Conservation (phyloP, 1,140 invertebrate species). For the Drosophila paulistorum region DNA sequence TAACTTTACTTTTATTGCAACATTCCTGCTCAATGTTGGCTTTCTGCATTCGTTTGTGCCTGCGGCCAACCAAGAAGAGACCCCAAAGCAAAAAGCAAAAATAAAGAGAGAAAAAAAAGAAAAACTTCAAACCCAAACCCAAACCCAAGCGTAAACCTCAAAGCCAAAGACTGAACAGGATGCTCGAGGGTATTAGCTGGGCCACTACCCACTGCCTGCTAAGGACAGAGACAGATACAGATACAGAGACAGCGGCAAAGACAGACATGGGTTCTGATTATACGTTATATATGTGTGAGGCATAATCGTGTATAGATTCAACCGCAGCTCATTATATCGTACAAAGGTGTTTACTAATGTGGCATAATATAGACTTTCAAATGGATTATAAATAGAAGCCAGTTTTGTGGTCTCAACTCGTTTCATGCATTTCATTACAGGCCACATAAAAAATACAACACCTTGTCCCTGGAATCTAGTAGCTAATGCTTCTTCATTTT, state of each 20-base stretch:
- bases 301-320: not conserved
- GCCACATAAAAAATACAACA: too few species aligned
- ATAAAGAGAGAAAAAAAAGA: not conserved
- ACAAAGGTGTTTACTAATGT: constrained; percentile 7
- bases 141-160: constrained; percentile 20
- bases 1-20: constrained; percentile 80
- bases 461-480: too few species aligned
- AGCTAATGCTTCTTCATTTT: too few species aligned
- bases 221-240: not conserved
- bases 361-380: not conserved
- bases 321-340: constrained; percentile 53
- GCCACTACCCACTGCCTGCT: not conserved
- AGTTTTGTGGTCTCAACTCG: too few species aligned
- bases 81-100: constrained; percentile 11
- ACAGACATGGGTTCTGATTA: constrained; percentile 52
- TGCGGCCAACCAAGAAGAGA: constrained; percentile 60
- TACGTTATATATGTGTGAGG: constrained; percentile 30
- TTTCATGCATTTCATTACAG: too few species aligned
- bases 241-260: too few species aligned
- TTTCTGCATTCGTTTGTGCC: constrained; percentile 43
- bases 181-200: constrained; percentile 27
- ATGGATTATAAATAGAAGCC: constrained; percentile 8
- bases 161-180: constrained; percentile 24
- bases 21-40: constrained; percentile 47
- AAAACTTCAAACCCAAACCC: not conserved